Base-by-base conservation (phyloP, 2,113 vertebrate genomes). In the Paraplagusia blochii region DNA sequence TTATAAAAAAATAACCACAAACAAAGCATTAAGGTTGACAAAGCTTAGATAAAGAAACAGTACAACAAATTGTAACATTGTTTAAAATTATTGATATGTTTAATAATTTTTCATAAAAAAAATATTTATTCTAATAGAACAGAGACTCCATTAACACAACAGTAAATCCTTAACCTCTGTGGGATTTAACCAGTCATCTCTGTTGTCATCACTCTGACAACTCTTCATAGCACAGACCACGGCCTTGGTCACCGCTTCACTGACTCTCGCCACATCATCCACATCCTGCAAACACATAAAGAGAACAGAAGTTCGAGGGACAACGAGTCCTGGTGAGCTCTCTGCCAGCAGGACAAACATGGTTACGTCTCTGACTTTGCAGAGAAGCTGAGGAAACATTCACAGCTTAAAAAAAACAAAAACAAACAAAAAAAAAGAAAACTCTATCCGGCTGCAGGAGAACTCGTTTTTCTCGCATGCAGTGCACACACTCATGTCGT, bases 121-220 rank as follows among this genome's bases (percentile, higher is more conserved):
- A 29, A 29, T 6, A 29, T 29, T 29, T 29, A 29, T 4, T 6
- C 22, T 29, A 29, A 2, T 29, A 29, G 6, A 29, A 2, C 22
- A 29, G 22, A 29, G 22, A 29, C 22, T 29, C 22, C 6, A 35
- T 53, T 22, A 15, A 38, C 13, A 11, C 15, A 3, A 39, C 12
- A 33, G 22, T 36, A 3, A 51, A 40, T 47, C 10, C 2, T 4
- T 74, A 29, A 98, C 97, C 94, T 98, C 97, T 0, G 97, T 98
- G 63, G 96, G 95, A 75, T 98, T 99, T 59, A 99, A 88, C 97
- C 97, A 99, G 61, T 74, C 39, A 42, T 88, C 89, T 1, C 63
- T 34, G 51, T 87, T 89, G 49, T 82, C 73, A 0, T 88, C 82
- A 7, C 88, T 77, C 38, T 89, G 90, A 19, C 88, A 77, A 1